These are phyloP conservation scores for Pammene fasciana DNA, from an alignment of 2,888 invertebrate genomes.

Conservation along the genomic window DNA sequence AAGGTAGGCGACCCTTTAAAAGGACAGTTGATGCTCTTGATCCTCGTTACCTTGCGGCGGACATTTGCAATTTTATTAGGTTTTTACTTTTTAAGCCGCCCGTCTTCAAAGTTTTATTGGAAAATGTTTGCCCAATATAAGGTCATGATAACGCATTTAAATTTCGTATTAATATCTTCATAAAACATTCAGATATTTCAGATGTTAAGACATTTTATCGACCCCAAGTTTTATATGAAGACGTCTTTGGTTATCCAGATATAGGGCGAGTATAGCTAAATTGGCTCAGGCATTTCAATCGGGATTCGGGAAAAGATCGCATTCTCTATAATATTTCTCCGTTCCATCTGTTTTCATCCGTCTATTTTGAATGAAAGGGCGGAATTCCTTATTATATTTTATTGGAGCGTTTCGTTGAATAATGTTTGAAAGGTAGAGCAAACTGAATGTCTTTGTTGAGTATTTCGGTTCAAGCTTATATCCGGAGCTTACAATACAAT, in stretches of 20 bases:
- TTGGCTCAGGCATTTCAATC: slow-evolving; percentile 10
- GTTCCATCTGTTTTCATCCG: slow-evolving; percentile 22
- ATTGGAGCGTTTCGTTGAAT: not conserved
- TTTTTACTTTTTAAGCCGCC: not conserved
- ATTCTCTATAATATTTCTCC: slow-evolving; percentile 14
- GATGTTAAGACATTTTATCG: no score
- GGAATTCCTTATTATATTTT: slow-evolving; percentile 22
- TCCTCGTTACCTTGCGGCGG: not conserved
- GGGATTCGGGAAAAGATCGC: not conserved
- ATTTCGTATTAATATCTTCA: no score
- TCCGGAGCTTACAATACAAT: not conserved
- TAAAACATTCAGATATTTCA: no score
- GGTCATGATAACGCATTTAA: not conserved
- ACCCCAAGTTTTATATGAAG: no score
- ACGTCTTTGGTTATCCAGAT: not conserved
- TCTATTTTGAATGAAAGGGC: slow-evolving; percentile 23
- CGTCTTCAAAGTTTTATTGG: not conserved
- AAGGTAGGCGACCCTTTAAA: not conserved
- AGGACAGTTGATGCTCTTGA: not conserved
- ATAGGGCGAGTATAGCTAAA: not conserved
- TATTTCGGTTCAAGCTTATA: not conserved
- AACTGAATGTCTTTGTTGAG: slow-evolving; percentile 6
- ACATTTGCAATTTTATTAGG: slow-evolving; percentile 31
- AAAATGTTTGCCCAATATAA: slow-evolving; percentile 22
- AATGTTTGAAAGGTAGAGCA: slow-evolving; percentile 11